Percentiles rank a stretch among this genome's conserved stretches.
phyloP scores from a whole-genome alignment of 2,888 invertebrate genomes.

The Polydrusus cervinus region DNA sequence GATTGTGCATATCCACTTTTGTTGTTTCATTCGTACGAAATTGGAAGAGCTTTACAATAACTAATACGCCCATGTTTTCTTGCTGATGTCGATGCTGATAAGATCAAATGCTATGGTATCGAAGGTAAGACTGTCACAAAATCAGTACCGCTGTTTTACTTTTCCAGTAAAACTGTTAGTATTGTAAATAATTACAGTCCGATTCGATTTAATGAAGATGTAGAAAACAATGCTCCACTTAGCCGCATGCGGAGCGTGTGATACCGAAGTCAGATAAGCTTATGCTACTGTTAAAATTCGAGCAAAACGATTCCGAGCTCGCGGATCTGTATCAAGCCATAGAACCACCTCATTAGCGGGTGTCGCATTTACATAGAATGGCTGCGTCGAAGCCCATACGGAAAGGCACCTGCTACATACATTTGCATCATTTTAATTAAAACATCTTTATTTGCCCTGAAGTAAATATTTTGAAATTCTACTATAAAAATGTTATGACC shows the following conservation, averaged over 20 bases:
- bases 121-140: slow-evolving; percentile 7
- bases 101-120: slow-evolving; percentile 20
- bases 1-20: too few relatives aligned
- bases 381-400: slow-evolving; percentile 42
- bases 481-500: neutral
- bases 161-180: slow-evolving; percentile 41
- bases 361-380: slow-evolving; percentile 64
- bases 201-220: slow-evolving; percentile 55
- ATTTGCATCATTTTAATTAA: slow-evolving; percentile 61
- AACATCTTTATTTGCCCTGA: slow-evolving; percentile 46
- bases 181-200: slow-evolving; percentile 54
- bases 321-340: slow-evolving; percentile 62
- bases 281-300: slow-evolving; percentile 52
- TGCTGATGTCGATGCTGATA: neutral
- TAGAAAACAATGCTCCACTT: slow-evolving; percentile 55
- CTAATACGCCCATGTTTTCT: neutral
- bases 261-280: slow-evolving; percentile 53
- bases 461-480: neutral
- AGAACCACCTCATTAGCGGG: slow-evolving; percentile 64
- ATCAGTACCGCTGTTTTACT: slow-evolving; percentile 21
- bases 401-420: slow-evolving; percentile 57
- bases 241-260: slow-evolving; percentile 48
- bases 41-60: neutral
- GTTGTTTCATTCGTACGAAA: neutral
- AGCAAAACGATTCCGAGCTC: slow-evolving; percentile 54